Percentiles rank a stretch among this genome's conserved stretches.
Evolutionary conservation across 2,797 vertebrate species (phyloP).

Genomic region (Steatocranus sp.): DNA sequence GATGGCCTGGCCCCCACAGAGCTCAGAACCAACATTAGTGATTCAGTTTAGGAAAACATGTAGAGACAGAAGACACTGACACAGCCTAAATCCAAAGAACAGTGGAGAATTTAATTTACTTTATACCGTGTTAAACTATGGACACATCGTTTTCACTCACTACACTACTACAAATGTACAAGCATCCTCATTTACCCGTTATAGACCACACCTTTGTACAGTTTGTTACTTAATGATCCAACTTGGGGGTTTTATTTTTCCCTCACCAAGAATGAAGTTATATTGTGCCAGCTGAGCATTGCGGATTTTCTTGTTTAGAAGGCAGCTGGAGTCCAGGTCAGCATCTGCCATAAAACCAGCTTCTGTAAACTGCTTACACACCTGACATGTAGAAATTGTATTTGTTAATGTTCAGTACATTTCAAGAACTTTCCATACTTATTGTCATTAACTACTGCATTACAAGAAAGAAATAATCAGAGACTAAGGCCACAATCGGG

Average conservation of each 20-base stretch:
- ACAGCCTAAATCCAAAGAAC: not conserved
- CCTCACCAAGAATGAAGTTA: conserved; percentile 95
- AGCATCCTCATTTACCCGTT: fast-evolving
- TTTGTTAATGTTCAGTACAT: not conserved
- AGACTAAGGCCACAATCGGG: not conserved
- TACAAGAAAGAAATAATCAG: not conserved
- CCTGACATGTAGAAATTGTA: conserved; percentile 60
- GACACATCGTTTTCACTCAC: not conserved
- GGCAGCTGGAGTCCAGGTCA: conserved; percentile 88
- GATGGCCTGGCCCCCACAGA: not conserved
- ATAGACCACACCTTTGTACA: not conserved
- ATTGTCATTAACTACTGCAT: not conserved
- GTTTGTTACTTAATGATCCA: not conserved
- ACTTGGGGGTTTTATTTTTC: not conserved
- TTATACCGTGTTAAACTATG: not conserved
- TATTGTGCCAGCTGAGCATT: conserved; percentile 94
- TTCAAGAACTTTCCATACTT: not conserved
- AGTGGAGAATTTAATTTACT: not conserved
- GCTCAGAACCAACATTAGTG: not conserved
- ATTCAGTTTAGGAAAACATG: not conserved
- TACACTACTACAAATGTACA: not conserved
- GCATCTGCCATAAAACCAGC: conserved; percentile 91
- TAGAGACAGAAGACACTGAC: not conserved
- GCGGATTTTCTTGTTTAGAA: conserved; percentile 93
- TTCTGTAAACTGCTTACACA: conserved; percentile 84